A percentile compares a stretch with the other conserved stretches of the same genome.
Evolutionary conservation across 2,888 invertebrate species (phyloP).

Genomic region (Lottia scabra): DNA sequence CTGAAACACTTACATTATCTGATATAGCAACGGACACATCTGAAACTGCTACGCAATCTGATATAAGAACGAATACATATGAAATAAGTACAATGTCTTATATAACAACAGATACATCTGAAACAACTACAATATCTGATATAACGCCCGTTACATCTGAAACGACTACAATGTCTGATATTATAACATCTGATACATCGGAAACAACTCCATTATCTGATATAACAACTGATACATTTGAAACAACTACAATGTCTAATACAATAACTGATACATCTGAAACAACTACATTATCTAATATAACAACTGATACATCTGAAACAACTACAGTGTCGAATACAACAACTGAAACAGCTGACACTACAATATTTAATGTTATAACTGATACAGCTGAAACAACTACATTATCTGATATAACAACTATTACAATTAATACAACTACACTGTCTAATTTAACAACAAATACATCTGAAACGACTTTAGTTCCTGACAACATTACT

Average conservation of each 20-base stretch:
- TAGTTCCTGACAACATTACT: background rate
- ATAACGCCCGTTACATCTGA: too few species aligned
- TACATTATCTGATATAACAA: background rate
- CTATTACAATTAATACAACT: background rate
- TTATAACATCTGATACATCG: too few species aligned
- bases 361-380: background rate
- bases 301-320: background rate
- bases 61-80: background rate
- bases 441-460: too few species aligned
- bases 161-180: too few species aligned
- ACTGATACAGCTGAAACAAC: background rate
- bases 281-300: background rate
- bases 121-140: too few species aligned
- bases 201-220: too few species aligned
- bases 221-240: background rate
- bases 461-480: background rate
- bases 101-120: background rate
- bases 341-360: background rate
- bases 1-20: background rate
- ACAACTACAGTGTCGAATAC: background rate
- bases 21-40: background rate
- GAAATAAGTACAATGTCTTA: background rate
- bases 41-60: background rate
- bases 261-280: background rate
- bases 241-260: background rate